Evolutionary conservation across 1,140 invertebrate species (phyloP).

Genomic region (Drosophila pruinosa): DNA sequence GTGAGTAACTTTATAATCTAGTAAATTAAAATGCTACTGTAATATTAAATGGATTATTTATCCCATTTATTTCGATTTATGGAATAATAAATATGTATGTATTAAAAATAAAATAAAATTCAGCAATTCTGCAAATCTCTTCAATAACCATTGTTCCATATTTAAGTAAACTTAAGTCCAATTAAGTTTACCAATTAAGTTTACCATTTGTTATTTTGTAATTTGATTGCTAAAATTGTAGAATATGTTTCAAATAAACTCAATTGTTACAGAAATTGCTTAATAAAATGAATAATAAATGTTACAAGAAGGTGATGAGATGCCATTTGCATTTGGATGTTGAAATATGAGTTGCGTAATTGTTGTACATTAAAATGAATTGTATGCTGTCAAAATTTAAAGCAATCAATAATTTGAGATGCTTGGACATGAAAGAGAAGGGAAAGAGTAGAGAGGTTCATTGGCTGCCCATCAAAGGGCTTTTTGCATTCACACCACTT

Average conservation of each 20-base stretch:
- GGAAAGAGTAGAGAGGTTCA: neutral
- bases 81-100: too few species aligned
- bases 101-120: too few species aligned
- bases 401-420: slow-evolving; percentile 57
- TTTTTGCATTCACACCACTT: slow-evolving; percentile 71
- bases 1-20: too few species aligned
- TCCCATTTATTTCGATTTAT: too few species aligned
- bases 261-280: too few species aligned
- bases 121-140: too few species aligned
- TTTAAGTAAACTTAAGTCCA: too few species aligned
- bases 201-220: neutral
- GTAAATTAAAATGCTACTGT: too few species aligned
- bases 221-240: slow-evolving; percentile 21
- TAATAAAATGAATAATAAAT: too few species aligned
- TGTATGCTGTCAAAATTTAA: neutral
- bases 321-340: neutral
- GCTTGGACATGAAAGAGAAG: neutral
- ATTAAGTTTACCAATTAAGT: too few species aligned
- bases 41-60: too few species aligned
- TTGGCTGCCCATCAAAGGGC: slow-evolving; percentile 59
- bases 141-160: too few species aligned
- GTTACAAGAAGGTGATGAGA: neutral
- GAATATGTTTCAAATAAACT: neutral
- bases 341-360: neutral
- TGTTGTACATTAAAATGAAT: neutral